These are phyloP conservation scores for Pararge aegeria DNA, from an alignment of 1,140 invertebrate species.

Conservation along the genomic window DNA sequence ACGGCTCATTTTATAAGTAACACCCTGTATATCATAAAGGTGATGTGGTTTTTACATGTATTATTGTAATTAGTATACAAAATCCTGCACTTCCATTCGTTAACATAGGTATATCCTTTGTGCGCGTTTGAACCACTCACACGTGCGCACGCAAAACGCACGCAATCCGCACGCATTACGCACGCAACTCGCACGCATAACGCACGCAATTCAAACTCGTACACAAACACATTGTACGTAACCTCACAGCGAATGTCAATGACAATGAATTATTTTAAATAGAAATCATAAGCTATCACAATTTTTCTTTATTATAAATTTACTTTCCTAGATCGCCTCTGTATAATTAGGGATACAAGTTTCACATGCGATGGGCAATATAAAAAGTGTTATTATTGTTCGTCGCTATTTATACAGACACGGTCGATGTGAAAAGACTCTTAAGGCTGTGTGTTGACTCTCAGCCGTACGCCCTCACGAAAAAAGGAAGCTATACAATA, in stretches of 20 bases:
- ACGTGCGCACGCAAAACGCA: conserved; percentile 1
- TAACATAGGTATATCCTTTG: conserved; percentile 12
- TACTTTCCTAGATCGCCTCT: neutral
- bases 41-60: neutral
- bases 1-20: neutral
- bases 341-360: conserved; percentile 12
- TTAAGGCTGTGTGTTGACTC: conserved; percentile 14
- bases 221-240: neutral
- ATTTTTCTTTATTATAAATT: conserved; percentile 24
- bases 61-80: conserved; percentile 23
- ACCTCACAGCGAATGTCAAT: conserved; percentile 18
- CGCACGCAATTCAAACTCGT: neutral
- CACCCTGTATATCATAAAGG: conserved; percentile 9
- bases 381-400: conserved; percentile 2
- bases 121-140: conserved; percentile 18
- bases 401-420: conserved; percentile 16
- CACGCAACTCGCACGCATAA: neutral
- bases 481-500: conserved; percentile 72
- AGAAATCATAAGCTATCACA: conserved; percentile 48
- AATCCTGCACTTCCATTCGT: conserved; percentile 16
- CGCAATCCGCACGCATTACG: neutral
- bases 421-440: conserved; percentile 50
- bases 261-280: conserved; percentile 12
- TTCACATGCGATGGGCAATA: conserved; percentile 8
- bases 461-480: conserved; percentile 33